Evolutionary conservation across 2,113 vertebrate genomes (phyloP).

Genomic region (Epinephelus lanceolatus): DNA sequence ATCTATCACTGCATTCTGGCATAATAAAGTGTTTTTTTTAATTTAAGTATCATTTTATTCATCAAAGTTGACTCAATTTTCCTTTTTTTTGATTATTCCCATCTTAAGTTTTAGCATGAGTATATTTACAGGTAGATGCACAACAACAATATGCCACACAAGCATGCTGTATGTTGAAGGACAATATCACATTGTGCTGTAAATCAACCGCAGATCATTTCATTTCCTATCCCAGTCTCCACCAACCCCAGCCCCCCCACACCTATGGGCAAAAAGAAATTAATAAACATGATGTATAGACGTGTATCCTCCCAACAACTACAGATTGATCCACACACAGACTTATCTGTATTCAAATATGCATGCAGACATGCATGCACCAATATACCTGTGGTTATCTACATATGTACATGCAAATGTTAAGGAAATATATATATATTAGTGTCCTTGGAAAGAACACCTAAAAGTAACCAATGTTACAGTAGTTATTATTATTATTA

Average conservation of each 20-base stretch:
- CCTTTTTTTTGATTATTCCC: neutral
- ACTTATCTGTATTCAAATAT: conserved; percentile 10
- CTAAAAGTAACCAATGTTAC: neutral
- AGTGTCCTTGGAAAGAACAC: neutral
- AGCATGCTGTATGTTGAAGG: too few species aligned
- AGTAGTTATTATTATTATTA: neutral
- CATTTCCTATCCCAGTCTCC: neutral
- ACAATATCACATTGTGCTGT: neutral
- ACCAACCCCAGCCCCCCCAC: neutral
- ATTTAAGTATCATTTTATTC: too few species aligned
- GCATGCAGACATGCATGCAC: neutral
- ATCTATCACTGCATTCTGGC: neutral
- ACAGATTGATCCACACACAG: neutral
- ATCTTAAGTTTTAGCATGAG: neutral
- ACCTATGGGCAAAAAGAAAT: neutral
- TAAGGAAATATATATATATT: neutral
- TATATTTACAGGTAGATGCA: neutral
- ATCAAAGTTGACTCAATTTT: too few species aligned
- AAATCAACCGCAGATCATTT: too few species aligned
- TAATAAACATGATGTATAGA: neutral
- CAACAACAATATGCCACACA: neutral
- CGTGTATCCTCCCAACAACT: neutral
- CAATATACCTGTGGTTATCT: neutral
- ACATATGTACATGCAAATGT: neutral
- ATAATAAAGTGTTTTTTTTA: too few species aligned